These are phyloP conservation scores for Pangasius mekongensis DNA, from an alignment of 2,797 vertebrate genomes.

Conservation along the genomic window DNA sequence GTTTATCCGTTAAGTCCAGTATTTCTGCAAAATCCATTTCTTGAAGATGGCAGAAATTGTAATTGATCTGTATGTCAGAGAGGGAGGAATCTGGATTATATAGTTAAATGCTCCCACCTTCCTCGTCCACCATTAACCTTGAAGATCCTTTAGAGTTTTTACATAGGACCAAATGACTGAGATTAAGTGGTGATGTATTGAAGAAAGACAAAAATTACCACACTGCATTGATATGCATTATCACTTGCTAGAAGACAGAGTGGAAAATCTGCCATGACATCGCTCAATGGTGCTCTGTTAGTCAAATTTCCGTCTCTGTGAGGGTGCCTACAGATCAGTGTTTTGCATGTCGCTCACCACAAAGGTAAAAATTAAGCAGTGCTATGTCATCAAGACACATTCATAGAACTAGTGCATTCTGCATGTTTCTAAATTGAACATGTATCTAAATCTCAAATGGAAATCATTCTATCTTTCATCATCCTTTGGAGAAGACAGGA, in stretches of 20 bases:
- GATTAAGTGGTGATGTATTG: neutral
- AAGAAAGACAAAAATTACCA: neutral
- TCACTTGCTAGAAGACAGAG: neutral
- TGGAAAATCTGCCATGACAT: neutral
- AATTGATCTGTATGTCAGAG: constrained; percentile 25
- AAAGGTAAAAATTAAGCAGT: neutral
- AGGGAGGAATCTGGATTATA: neutral
- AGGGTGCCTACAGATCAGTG: too few species aligned
- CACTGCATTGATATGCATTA: neutral
- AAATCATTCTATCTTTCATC: neutral
- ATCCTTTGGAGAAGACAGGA: neutral
- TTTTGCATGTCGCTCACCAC: neutral
- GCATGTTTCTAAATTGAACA: neutral
- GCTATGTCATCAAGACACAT: neutral
- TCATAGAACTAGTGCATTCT: neutral
- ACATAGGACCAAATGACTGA: neutral
- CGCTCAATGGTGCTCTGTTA: neutral
- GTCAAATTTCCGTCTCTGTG: neutral
- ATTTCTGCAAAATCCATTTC: constrained; percentile 45
- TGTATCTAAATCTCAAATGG: neutral
- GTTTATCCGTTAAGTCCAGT: constrained; percentile 44
- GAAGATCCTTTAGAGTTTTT: constrained; percentile 1
- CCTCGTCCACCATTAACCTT: neutral
- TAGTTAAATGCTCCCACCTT: neutral
- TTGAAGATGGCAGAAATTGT: constrained; percentile 20